A percentile compares a stretch with the other conserved stretches of the same genome.
Evolutionary conservation across 2,888 invertebrate species (phyloP).

Genomic region (Orchesella flavescens): DNA sequence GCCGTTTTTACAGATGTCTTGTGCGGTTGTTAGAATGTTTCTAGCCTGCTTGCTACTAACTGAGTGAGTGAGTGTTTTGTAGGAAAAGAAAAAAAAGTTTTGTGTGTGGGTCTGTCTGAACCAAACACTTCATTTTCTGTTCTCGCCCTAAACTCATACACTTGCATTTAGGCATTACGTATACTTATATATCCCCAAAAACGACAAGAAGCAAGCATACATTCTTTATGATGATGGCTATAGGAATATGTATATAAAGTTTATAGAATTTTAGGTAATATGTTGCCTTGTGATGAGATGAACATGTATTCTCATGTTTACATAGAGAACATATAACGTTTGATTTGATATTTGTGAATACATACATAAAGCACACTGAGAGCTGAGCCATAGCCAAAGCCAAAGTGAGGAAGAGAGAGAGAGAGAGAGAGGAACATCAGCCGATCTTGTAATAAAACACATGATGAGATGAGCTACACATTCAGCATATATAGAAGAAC

Average conservation of each 20-base stretch:
- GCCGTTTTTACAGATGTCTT: constrained; percentile 55
- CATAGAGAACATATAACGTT: no score
- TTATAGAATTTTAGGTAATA: not conserved
- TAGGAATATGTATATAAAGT: no score
- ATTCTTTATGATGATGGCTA: no score
- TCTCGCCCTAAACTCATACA: constrained; percentile 33
- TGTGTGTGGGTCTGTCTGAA: constrained; percentile 34
- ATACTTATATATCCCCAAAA: no score
- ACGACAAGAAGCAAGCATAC: no score
- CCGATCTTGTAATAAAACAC: constrained; percentile 35
- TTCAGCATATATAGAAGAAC: constrained; percentile 11
- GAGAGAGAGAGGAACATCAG: constrained; percentile 15
- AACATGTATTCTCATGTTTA: no score
- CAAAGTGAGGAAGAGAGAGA: not conserved
- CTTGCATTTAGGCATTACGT: constrained; percentile 3
- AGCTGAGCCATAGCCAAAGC: not conserved
- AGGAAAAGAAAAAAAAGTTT: constrained; percentile 32
- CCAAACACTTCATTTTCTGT: constrained; percentile 49
- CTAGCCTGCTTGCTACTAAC: constrained; percentile 33
- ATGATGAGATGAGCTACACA: constrained; percentile 35
- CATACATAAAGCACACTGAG: no score
- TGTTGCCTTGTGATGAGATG: no score
- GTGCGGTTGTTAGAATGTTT: constrained; percentile 42
- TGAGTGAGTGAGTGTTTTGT: constrained; percentile 18
- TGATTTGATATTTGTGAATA: no score